phyloP scores from a whole-genome alignment of 2,888 invertebrate genomes.

The Lepidochrysops patricia region DNA sequence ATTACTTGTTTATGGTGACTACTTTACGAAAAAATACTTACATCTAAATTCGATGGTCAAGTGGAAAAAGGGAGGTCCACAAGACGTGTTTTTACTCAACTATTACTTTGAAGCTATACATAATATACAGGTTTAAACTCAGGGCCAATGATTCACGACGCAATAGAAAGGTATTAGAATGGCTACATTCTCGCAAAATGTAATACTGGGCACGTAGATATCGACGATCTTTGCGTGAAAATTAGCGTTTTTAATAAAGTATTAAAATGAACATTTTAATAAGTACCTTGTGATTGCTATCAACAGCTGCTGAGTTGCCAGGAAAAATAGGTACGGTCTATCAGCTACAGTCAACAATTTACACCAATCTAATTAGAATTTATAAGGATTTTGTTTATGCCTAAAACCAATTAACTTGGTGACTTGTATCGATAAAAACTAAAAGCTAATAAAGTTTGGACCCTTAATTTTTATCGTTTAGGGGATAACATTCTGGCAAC shows the following conservation, averaged over 20 bases:
- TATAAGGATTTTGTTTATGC: background rate
- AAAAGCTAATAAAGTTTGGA: background rate
- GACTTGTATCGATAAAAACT: background rate
- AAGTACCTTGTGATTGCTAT: too few relatives aligned
- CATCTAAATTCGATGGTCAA: too few relatives aligned
- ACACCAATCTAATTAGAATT: background rate
- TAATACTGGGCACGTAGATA: background rate
- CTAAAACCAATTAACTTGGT: background rate
- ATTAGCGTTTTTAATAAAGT: background rate
- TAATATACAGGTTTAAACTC: background rate
- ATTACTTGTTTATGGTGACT: too few relatives aligned
- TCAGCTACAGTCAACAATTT: background rate
- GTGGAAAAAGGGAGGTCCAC: too few relatives aligned
- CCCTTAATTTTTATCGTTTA: background rate
- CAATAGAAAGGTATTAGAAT: slow-evolving; percentile 12
- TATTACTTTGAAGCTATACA: background rate
- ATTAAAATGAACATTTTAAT: background rate
- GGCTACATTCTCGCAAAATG: background rate
- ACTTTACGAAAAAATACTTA: too few relatives aligned
- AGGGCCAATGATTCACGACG: slow-evolving; percentile 4
- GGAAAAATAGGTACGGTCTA: too few relatives aligned
- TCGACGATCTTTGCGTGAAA: background rate
- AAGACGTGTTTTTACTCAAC: too few relatives aligned
- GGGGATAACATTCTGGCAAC: too few relatives aligned
- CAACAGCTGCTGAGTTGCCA: too few relatives aligned